Percentiles rank a stretch among this genome's conserved stretches.
Evolutionary conservation across 2,888 invertebrate genomes (phyloP).

Genomic region (Pyrrhosoma nymphula): DNA sequence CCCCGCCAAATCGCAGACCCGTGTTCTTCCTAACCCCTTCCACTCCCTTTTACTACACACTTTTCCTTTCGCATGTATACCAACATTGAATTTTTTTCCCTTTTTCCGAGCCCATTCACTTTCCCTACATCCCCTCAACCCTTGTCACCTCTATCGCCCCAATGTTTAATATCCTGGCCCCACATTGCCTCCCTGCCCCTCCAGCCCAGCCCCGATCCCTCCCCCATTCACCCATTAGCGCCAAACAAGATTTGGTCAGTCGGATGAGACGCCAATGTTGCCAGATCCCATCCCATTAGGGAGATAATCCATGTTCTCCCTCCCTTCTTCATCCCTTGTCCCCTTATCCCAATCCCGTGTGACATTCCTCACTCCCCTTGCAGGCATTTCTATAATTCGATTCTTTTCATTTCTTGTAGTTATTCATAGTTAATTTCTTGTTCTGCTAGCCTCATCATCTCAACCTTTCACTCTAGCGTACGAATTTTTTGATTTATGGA

Average conservation of each 20-base stretch:
- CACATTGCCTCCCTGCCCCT: neutral
- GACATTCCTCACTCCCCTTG: neutral
- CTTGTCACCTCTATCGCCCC: neutral
- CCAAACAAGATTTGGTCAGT: conserved; percentile 8
- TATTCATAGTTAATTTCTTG: neutral
- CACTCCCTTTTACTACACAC: neutral
- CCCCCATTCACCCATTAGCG: neutral
- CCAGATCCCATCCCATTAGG: neutral
- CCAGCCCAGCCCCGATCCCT: neutral
- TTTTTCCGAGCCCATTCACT: neutral
- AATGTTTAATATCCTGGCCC: neutral
- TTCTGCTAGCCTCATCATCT: neutral
- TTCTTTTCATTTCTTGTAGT: neutral
- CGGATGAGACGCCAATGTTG: neutral
- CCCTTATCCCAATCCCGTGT: neutral
- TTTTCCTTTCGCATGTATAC: neutral
- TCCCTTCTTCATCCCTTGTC: neutral
- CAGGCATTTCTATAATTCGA: neutral
- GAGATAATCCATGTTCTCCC: neutral
- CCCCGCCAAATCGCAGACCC: too few species aligned
- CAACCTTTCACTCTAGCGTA: too few species aligned
- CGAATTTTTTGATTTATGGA: too few species aligned
- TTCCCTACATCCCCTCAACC: neutral
- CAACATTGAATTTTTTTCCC: neutral
- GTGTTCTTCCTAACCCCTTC: neutral